Conservation (phyloP, 2,113 vertebrate genomes). For the Oreocharis arfaki region DNA sequence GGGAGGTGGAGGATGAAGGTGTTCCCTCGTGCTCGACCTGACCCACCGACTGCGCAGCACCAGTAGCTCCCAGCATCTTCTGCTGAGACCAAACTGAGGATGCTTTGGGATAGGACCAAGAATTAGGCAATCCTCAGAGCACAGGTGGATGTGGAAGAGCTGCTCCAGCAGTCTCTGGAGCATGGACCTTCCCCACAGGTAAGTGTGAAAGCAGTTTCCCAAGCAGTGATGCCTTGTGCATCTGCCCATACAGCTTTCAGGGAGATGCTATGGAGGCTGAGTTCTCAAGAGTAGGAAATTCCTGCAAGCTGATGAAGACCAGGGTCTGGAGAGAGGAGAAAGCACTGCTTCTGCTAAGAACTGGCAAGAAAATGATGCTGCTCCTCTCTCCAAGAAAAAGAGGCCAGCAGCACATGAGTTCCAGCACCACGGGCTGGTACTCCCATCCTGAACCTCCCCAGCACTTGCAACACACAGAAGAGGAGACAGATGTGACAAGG, state of each 20-base stretch:
- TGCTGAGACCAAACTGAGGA: background rate
- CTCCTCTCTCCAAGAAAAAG: background rate
- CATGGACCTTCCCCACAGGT: background rate
- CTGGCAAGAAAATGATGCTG: background rate
- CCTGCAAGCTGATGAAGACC: background rate
- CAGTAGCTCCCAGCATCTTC: background rate
- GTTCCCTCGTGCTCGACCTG: background rate
- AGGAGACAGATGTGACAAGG: background rate
- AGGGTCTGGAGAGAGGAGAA: background rate
- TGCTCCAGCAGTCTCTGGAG: background rate
- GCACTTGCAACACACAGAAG: rapidly evolving
- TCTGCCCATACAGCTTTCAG: background rate
- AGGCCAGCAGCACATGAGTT: rapidly evolving
- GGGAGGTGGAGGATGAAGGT: background rate
- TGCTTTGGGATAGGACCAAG: background rate
- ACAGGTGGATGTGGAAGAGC: background rate
- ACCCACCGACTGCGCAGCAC: background rate
- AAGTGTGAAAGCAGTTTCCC: background rate
- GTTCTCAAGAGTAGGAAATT: background rate
- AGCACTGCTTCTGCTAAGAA: background rate
- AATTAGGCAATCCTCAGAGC: background rate
- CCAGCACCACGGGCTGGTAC: no score
- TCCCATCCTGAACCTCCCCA: background rate
- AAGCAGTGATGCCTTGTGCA: background rate
- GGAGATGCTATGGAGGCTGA: background rate